These are phyloP conservation scores for Circaetus gallicus DNA, from an alignment of 2,113 vertebrate genomes.

Conservation along the genomic window DNA sequence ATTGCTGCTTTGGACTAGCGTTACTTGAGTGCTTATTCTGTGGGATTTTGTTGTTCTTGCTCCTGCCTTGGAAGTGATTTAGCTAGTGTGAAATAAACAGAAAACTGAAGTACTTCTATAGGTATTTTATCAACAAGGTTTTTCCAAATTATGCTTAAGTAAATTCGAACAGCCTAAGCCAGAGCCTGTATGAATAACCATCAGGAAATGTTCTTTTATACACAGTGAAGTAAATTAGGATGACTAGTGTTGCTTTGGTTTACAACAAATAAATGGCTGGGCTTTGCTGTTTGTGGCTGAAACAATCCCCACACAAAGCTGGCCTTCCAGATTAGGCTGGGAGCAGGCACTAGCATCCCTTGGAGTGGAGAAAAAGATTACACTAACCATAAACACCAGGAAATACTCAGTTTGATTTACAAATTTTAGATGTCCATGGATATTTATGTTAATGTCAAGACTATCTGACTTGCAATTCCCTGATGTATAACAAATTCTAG, in stretches of 20 bases:
- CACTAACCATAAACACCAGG: not conserved
- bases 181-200: not conserved
- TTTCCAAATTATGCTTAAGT: not conserved
- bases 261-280: not conserved
- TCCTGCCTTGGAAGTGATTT: not conserved
- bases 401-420: not conserved
- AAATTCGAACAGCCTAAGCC: not conserved
- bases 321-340: not conserved
- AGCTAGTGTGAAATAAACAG: not conserved
- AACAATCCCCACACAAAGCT: not conserved
- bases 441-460: slow-evolving; percentile 14
- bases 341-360: not conserved
- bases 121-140: not conserved
- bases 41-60: not conserved
- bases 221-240: not conserved
- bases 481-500: slow-evolving; percentile 14
- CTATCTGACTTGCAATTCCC: slow-evolving; percentile 11
- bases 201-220: not conserved
- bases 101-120: not conserved
- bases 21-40: not conserved
- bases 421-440: not conserved
- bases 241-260: not conserved
- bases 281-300: not conserved
- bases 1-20: not conserved
- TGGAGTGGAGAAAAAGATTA: not conserved